These are phyloP conservation scores for Phoenicopterus ruber DNA, from an alignment of 2,113 vertebrate species.

Conservation along the genomic window DNA sequence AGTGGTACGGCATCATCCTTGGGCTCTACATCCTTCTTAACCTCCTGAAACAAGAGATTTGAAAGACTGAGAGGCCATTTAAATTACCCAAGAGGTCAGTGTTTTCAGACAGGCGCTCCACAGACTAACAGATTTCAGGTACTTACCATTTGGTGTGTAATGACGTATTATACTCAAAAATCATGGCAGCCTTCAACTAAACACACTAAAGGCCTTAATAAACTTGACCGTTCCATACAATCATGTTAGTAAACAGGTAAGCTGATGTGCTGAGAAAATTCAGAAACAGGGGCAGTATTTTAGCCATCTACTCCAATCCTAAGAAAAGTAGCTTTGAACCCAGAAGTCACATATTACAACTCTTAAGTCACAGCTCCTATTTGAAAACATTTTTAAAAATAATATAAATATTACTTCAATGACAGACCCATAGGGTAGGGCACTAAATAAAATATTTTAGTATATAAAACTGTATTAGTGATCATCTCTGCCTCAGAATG, in stretches of 20 bases:
- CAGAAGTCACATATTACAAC: not conserved
- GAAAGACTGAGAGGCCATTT: not conserved
- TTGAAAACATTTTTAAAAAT: not conserved
- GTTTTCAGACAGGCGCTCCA: not conserved
- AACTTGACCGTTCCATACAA: not conserved
- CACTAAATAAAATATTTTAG: not conserved
- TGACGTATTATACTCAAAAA: not conserved
- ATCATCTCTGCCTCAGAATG: not conserved
- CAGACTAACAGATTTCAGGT: not conserved
- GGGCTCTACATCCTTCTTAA: conserved; percentile 84
- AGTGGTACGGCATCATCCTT: conserved; percentile 79
- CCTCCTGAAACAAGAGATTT: conserved; percentile 76
- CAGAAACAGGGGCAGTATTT: not conserved
- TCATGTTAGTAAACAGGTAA: not conserved
- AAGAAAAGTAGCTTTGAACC: not conserved
- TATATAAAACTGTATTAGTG: not conserved
- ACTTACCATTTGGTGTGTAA: not conserved
- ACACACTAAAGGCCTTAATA: not conserved
- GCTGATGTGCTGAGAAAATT: not conserved
- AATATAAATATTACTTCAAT: not conserved
- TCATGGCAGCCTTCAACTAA: not conserved
- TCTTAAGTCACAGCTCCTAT: not conserved
- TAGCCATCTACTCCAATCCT: not conserved
- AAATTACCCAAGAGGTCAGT: not conserved
- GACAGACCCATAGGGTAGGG: not conserved